phyloP scores from a whole-genome alignment of 2,797 vertebrate species.

The Caiman crocodilus region DNA sequence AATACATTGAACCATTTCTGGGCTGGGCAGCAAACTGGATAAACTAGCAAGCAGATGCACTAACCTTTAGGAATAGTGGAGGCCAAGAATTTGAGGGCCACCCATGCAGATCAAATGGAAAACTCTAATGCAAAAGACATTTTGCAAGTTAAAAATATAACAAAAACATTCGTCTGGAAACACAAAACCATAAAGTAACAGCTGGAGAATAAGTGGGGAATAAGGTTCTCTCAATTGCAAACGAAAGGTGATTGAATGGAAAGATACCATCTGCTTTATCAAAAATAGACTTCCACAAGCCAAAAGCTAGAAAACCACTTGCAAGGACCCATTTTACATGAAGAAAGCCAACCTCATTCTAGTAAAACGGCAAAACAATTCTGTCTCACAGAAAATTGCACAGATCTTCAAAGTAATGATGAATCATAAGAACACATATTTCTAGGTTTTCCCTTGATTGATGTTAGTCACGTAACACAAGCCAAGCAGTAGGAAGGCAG shows the following conservation, averaged over 20 bases:
- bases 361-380: conserved; percentile 33
- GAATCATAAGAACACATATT: conserved; percentile 67
- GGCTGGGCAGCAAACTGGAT: conserved; percentile 1
- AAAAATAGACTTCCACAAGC: conserved; percentile 23
- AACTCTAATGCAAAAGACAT: conserved; percentile 52
- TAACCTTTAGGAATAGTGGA: not conserved
- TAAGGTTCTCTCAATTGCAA: conserved; percentile 5
- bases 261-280: conserved; percentile 44
- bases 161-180: not conserved
- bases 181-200: conserved; percentile 56
- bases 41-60: conserved; percentile 40
- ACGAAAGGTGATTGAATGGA: conserved; percentile 46
- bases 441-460: conserved; percentile 69
- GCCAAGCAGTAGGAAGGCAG: conserved; percentile 70
- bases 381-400: conserved; percentile 7
- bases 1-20: not conserved
- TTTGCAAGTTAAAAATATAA: conserved; percentile 65
- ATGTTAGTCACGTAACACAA: conserved; percentile 61
- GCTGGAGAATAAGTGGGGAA: conserved; percentile 54
- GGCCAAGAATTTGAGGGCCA: conserved; percentile 53
- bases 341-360: conserved; percentile 41
- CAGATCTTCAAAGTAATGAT: conserved; percentile 63
- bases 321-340: not conserved
- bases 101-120: conserved; percentile 63
- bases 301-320: not conserved